A percentile compares a stretch with the other conserved stretches of the same genome.
These are phyloP conservation scores for Rattus rattus DNA, from an alignment of 2,113 vertebrate species.

Conservation along the genomic window DNA sequence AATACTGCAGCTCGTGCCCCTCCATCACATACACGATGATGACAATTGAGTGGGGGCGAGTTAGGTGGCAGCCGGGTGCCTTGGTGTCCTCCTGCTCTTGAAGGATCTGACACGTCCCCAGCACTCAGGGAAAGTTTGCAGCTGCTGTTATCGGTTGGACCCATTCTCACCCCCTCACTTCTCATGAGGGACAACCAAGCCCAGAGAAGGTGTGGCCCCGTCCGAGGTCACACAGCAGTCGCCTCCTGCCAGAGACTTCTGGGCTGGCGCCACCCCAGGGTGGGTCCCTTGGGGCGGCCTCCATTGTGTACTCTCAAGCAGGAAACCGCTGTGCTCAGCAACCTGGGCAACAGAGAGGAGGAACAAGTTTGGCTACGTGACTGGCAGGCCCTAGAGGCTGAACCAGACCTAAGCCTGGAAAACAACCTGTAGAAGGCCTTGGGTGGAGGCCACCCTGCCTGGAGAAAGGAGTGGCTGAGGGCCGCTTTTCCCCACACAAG, in stretches of 20 bases:
- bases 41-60: not conserved
- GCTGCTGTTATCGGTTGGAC: not conserved
- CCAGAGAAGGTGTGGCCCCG: slow-evolving; percentile 71
- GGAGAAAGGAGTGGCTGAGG: not conserved
- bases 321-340: slow-evolving; percentile 82
- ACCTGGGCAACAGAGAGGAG: slow-evolving; percentile 56
- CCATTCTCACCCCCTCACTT: slow-evolving; percentile 44
- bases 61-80: not conserved
- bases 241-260: not conserved
- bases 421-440: slow-evolving; percentile 68
- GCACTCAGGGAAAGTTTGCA: not conserved
- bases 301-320: slow-evolving; percentile 69
- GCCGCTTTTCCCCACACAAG: accelerated
- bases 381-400: slow-evolving; percentile 70
- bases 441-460: not conserved
- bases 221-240: slow-evolving; percentile 51
- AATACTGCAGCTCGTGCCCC: no score
- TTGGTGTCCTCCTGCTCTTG: not conserved
- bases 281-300: slow-evolving; percentile 60
- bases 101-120: accelerated
- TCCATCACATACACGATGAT: no score
- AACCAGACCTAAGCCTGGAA: slow-evolving; percentile 56
- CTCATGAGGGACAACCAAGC: slow-evolving; percentile 42
- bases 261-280: slow-evolving; percentile 64
- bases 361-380: slow-evolving; percentile 77